Evolutionary conservation across 1,140 invertebrate species (phyloP).

Genomic region (Anoplolepis gracilipes): DNA sequence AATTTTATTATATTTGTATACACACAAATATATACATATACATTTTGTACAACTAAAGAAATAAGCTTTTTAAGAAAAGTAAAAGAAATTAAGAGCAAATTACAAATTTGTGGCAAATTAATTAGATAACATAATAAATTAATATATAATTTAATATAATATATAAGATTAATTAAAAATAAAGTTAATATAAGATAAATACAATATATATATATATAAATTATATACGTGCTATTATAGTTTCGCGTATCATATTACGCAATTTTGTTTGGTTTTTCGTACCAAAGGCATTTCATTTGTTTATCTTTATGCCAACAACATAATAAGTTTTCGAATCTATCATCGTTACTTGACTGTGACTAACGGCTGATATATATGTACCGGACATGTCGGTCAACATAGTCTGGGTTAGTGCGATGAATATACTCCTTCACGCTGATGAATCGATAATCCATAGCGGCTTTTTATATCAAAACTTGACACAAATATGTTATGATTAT

Average conservation of each 20-base stretch:
- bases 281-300: neutral
- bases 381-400: slow-evolving; percentile 3
- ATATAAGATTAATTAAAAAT: neutral
- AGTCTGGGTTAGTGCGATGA: neutral
- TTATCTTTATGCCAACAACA: slow-evolving; percentile 1
- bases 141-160: neutral
- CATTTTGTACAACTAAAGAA: neutral
- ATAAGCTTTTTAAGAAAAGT: neutral
- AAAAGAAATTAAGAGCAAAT: neutral
- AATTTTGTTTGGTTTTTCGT: neutral
- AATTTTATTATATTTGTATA: too few relatives aligned
- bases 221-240: neutral
- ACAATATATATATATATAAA: neutral
- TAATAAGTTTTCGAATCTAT: slow-evolving; percentile 10
- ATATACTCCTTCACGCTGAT: slow-evolving; percentile 19
- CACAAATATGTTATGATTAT: neutral
- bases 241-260: neutral
- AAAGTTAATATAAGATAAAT: slow-evolving; percentile 4
- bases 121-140: neutral
- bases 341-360: slow-evolving; percentile 23
- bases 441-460: neutral
- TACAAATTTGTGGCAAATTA: neutral
- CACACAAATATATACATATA: neutral
- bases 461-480: neutral
- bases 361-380: slow-evolving; percentile 1